These are phyloP conservation scores for Centropristis striata DNA, from an alignment of 2,113 vertebrate species.

Conservation along the genomic window DNA sequence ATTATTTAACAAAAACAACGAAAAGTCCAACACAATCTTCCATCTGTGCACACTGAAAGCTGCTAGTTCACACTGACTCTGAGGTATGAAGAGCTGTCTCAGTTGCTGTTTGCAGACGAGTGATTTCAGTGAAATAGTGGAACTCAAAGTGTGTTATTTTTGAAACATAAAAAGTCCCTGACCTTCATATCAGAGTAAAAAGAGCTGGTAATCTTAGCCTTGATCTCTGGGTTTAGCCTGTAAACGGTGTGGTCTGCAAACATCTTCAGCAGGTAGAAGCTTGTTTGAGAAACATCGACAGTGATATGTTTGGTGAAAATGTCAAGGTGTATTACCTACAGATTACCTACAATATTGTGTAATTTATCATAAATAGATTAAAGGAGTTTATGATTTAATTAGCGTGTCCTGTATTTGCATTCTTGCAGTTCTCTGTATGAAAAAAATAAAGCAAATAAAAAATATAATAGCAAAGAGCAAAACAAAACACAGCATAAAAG, in stretches of 20 bases:
- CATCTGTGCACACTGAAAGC: too few species aligned
- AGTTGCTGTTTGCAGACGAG: slow-evolving; percentile 19
- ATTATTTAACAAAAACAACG: too few species aligned
- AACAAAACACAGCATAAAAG: too few species aligned
- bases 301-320: background rate
- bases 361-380: background rate
- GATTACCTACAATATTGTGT: too few species aligned
- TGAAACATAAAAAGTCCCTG: slow-evolving; percentile 25
- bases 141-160: slow-evolving; percentile 40
- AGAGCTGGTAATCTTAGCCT: slow-evolving; percentile 43
- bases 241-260: slow-evolving; percentile 36
- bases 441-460: too few species aligned
- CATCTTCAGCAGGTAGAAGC: slow-evolving; percentile 34
- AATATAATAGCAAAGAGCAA: too few species aligned
- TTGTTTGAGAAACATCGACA: slow-evolving; percentile 18
- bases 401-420: too few species aligned
- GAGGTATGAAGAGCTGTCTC: slow-evolving; percentile 24
- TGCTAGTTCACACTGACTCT: slow-evolving; percentile 35
- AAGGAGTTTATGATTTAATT: background rate
- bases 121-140: slow-evolving; percentile 21
- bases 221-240: slow-evolving; percentile 33
- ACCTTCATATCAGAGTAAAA: slow-evolving; percentile 43
- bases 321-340: too few species aligned
- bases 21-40: background rate
- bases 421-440: too few species aligned